Percentiles rank a stretch among this genome's conserved stretches.
Conservation (phyloP, 2,888 invertebrate species). For the Eupithecia centaureata region DNA sequence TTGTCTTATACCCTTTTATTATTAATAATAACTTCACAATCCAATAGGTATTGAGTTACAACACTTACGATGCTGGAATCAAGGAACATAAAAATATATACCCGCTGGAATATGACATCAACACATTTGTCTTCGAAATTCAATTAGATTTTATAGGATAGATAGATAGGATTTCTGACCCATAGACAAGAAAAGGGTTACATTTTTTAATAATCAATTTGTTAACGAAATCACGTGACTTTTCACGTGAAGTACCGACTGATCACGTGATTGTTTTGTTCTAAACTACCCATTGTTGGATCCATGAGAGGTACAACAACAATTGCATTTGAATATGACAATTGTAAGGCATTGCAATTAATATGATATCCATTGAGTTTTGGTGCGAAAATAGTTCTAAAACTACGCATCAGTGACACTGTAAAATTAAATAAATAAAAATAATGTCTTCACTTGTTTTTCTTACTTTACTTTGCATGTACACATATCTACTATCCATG, state of each 20-base stretch:
- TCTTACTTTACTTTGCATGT: too few relatives aligned
- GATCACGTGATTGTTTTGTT: not conserved
- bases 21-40: not conserved
- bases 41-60: not conserved
- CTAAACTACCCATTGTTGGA: constrained; percentile 2
- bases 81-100: too few relatives aligned
- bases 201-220: not conserved
- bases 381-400: not conserved
- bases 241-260: not conserved
- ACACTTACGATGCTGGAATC: not conserved
- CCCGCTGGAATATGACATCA: not conserved
- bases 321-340: constrained; percentile 4
- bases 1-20: too few relatives aligned
- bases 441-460: too few relatives aligned
- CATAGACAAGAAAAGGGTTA: not conserved
- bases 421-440: too few relatives aligned
- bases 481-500: too few relatives aligned
- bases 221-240: not conserved
- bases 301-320: not conserved
- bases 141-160: too few relatives aligned
- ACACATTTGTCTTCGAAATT: too few relatives aligned
- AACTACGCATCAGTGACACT: not conserved
- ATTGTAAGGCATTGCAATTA: constrained; percentile 6
- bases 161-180: not conserved
- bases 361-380: not conserved